Evolutionary conservation across 2,797 vertebrate species (phyloP), one percentile per base, ranked within the genome.

Genomic region (Pyrocephalus nanus): DNA sequence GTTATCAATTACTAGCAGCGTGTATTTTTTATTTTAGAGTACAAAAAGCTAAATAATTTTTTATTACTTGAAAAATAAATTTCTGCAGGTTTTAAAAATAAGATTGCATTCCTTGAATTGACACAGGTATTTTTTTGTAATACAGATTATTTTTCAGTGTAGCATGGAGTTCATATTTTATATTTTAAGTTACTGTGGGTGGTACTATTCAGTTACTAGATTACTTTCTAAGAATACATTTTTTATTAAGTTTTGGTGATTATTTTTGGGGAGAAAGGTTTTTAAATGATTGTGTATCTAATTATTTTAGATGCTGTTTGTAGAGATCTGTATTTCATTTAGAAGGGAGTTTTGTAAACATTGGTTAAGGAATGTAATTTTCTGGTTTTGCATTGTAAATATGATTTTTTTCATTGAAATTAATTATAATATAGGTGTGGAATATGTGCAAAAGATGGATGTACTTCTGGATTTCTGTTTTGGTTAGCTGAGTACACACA

Each of bases 401-500:
- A 65, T 16, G 2, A 7, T 76, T 79, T 73, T 83, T 86, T 91
- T 79, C 40, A 32, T 87, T 79, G 36, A 36, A 67, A 9, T 86
- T 81, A 71, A 69, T 66, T 26, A 45, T 85, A 86, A 50, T 61
- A 64, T 29, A 81, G 51, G 53, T 88, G 8, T 62, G 14, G 20
- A 67, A 9, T 69, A 38, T 47, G 32, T 76, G 80, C n/a, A 71
- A 77, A 92, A 93, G 61, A 43, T 67, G 14, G 54, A 25, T 88
- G 70, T 50, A 54, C 43, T 72, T 95, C 86, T 86, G 62, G 62
- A 64, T 70, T 88, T 86, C 2, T 75, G 43, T 78, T 90, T 91
- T 92, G 75, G 38, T 93, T 88, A 89, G 89, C 66, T 85, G 88
- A 64, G 69, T 96, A 78, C 54, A 95, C 50, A 94, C 42, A 79